A percentile compares a stretch with the other conserved stretches of the same genome.
Evolutionary conservation across 2,888 invertebrate species (phyloP).

Genomic region (Drosophila lutescens): DNA sequence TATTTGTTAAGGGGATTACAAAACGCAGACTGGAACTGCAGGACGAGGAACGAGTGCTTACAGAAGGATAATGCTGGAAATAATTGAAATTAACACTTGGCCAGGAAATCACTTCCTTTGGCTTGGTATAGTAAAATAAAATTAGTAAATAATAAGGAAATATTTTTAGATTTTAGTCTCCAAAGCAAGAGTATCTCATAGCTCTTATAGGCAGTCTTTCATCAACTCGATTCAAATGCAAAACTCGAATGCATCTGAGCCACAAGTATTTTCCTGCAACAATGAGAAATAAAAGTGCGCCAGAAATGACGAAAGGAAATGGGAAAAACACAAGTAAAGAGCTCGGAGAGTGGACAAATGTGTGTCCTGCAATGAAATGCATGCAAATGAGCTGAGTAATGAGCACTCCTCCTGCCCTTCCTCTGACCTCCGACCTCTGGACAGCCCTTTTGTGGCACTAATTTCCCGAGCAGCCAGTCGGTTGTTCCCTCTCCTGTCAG

Average conservation of each 20-base stretch:
- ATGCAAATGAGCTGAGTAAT: conserved; percentile 80
- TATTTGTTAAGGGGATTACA: conserved; percentile 35
- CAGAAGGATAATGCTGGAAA: conserved; percentile 20
- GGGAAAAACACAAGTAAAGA: conserved; percentile 15
- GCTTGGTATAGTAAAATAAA: not conserved
- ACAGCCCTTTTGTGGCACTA: conserved; percentile 63
- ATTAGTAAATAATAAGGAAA: not conserved
- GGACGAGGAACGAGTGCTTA: not conserved
- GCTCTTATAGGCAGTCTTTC: too few species aligned
- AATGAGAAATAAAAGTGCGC: conserved; percentile 29
- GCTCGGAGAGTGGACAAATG: conserved; percentile 35
- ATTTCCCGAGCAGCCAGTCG: conserved; percentile 56
- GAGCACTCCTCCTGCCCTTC: conserved; percentile 49
- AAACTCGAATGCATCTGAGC: conserved; percentile 19
- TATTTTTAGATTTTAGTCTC: not conserved
- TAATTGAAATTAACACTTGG: conserved; percentile 12
- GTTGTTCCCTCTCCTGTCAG: conserved; percentile 26
- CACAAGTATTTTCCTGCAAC: conserved; percentile 8
- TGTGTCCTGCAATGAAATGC: conserved; percentile 55
- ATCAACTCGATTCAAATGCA: not conserved
- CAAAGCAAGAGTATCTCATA: not conserved
- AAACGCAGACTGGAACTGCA: not conserved
- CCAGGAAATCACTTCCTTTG: not conserved
- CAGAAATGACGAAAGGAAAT: conserved; percentile 4
- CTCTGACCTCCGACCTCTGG: conserved; percentile 8